Evolutionary conservation across 2,888 invertebrate species (phyloP), one percentile per base, ranked within the genome.

Genomic region (Plutella xylostella): DNA sequence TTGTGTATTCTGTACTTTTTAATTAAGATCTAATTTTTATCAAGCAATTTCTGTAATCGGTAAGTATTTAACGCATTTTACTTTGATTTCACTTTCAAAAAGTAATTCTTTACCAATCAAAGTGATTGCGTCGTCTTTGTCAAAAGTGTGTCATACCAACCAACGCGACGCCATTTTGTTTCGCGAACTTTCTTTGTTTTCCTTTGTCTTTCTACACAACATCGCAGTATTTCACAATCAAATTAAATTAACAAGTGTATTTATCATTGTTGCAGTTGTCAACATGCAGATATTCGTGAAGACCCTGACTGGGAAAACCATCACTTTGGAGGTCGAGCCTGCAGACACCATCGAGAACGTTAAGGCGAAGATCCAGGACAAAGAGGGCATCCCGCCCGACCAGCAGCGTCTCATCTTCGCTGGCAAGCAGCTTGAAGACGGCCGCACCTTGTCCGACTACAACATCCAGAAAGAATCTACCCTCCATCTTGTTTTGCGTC

Each of bases 121-220:
- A 3, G 28, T 25, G 25, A 25, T 7, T 25, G 9, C n/a, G 25
- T 28, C 28, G 28, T 28, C 25, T 39, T 25, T 25, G 4, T 28
- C 22, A 15, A 25, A 39, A 22, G n/a, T 39, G 15, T 25, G 25
- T 25, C 39, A 39, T 39, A 14, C 6, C 12, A 14, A 22, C 15
- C 35, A 12, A 21, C 5, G 19, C 48, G 75, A 68, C 78, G 78
- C 78, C 78, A 79, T 79, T 76, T 79, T 79, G 76, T 74, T 61
- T 65, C 67, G 58, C 65, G 69, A 71, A 64, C 54, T 65, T 72
- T 72, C 76, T 74, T 76, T 75, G 73, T 77, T 72, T 46, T 31
- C 45, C 47, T 46, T 47, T 49, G 47, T 47, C 30, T 25, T 54
- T 57, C 51, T n/a, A n/a, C n/a, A n/a, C n/a, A n/a, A n/a, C n/a